Evolutionary conservation across 2,797 vertebrate genomes (phyloP).

Genomic region (Intellagama lesueurii): DNA sequence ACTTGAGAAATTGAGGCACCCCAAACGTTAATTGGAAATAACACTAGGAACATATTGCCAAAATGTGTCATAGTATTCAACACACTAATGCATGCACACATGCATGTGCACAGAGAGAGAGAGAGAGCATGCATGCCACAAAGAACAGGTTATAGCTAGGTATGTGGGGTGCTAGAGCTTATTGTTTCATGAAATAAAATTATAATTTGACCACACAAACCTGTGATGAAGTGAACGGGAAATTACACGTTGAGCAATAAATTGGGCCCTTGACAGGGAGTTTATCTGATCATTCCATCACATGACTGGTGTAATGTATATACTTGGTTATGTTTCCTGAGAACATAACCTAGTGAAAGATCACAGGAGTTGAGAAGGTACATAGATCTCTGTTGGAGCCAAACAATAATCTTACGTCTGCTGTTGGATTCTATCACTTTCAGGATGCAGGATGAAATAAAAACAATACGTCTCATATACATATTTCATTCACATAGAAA

Average conservation of each 20-base stretch:
- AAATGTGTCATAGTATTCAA: background rate
- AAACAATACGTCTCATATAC: background rate
- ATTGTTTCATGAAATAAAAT: constrained; percentile 19
- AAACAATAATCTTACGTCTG: background rate
- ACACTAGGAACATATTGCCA: no score
- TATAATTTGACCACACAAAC: background rate
- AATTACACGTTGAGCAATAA: background rate
- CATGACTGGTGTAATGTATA: background rate
- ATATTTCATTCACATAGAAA: background rate
- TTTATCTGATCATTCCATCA: background rate
- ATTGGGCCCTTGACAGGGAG: background rate
- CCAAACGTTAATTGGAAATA: no score
- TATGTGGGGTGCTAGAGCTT: constrained; percentile 23
- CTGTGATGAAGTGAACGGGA: background rate
- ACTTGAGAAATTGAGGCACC: no score
- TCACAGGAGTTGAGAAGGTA: background rate
- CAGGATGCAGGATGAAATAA: background rate
- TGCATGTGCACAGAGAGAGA: no score
- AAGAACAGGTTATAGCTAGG: background rate
- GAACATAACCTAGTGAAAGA: background rate
- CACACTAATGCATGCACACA: background rate
- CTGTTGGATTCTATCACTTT: background rate
- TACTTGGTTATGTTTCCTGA: background rate
- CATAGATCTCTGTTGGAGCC: background rate
- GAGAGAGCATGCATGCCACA: no score